Base-by-base conservation (phyloP, 2,113 vertebrate genomes). In the Alouatta palliata region DNA sequence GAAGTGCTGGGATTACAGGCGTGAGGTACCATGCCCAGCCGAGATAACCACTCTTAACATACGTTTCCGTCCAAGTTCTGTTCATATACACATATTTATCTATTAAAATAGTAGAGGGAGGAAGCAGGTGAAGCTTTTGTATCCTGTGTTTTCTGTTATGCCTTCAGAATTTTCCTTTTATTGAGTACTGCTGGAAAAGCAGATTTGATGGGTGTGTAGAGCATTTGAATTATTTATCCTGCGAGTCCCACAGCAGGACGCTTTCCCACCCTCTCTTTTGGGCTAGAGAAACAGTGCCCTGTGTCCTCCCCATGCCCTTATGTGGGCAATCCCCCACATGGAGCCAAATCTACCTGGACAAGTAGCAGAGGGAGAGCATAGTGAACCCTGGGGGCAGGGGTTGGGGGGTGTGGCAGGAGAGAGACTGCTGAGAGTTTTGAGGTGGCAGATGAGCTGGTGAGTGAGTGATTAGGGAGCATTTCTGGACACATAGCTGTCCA, bases 261-360 rank as follows among this genome's bases (percentile, higher is more conserved):
- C 71, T 73, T 85, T 11, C 71, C 73, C 32, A 0, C 2, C 2
- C 2, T 61, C 61, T 37, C 52, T 49, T 80, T 56, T 61, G 56
- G 12, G 49, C 12, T 14, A 32, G 85, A 54, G 32, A 84, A 43
- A 56, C 64, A n/a, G 49, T 35, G 58, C 5, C 12, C 73, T 23
- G 10, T 40, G 20, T 49, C 35, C 54, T 66, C 37, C 64, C 58
- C 5, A 17, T 3, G 37, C 76, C 37, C 52, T 52, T 2, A 10
- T 0, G 25, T 76, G n/a, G 47, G 14, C 20, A 27, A 32, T 68
- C 8, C 6, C 3, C 25, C 19, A 2, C 20, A 2, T 8, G 2
- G 8, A 47, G 70, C 71, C 49, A 47, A 9, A 23, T 21, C n/a
- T 21, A 32, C 35, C 25, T 16, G 5, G 35, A 19, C 30, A 14